Conservation (phyloP, 2,113 vertebrate species). For the Dicerorhinus sumatrensis region DNA sequence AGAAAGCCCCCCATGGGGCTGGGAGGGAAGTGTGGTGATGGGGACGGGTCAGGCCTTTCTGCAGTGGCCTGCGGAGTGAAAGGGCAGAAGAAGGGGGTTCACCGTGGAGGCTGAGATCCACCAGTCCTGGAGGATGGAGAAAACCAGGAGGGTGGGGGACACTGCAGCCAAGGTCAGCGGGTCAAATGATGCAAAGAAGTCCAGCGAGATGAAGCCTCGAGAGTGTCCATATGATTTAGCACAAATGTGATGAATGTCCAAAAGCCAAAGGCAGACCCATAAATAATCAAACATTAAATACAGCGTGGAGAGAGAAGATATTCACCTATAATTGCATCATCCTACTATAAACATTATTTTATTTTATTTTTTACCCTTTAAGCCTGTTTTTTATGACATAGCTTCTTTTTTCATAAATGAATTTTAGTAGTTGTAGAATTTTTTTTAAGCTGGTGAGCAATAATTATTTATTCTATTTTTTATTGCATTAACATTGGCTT, state of each 20-base stretch:
- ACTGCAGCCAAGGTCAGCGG: neutral
- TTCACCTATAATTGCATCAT: neutral
- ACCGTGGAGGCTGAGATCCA: accelerated
- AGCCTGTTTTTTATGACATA: neutral
- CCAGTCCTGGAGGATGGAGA: neutral
- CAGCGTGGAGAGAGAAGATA: neutral
- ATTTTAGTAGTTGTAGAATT: neutral
- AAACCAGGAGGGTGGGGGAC: neutral
- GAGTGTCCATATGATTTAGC: neutral
- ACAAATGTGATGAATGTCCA: neutral
- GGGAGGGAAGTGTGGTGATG: neutral
- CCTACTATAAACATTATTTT: neutral
- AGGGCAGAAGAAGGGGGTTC: neutral
- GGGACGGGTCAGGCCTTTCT: neutral
- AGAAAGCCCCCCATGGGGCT: neutral
- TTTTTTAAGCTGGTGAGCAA: too few species aligned
- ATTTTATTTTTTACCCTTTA: neutral
- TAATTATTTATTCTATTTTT: too few species aligned
- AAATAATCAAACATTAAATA: neutral
- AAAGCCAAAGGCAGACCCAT: neutral
- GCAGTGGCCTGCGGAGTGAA: neutral
- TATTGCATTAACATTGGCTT: too few species aligned
- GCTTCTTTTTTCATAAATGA: neutral
- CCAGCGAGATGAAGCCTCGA: neutral
- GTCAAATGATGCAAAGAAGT: too few species aligned